Conservation (phyloP, 2,797 vertebrate genomes). For the Arrhamphus sclerolepis region DNA sequence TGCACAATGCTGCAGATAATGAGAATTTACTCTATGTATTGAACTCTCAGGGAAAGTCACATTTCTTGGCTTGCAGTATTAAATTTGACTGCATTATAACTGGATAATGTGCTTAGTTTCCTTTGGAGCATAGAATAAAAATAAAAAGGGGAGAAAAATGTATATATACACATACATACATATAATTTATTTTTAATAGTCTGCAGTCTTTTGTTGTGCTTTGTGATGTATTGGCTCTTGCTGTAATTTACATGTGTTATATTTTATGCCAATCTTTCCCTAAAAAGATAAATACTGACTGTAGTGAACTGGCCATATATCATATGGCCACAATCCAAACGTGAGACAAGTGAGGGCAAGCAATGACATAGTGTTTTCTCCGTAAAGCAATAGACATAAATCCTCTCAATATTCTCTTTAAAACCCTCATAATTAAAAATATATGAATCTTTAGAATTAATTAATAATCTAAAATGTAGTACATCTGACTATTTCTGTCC, state of each 20-base stretch:
- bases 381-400: conserved; percentile 30
- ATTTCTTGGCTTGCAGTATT: conserved; percentile 39
- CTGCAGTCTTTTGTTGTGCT: conserved; percentile 45
- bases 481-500: conserved; percentile 32
- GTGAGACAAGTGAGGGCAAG: conserved; percentile 32
- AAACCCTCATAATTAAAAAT: conserved; percentile 47
- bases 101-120: conserved; percentile 52
- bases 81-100: conserved; percentile 35
- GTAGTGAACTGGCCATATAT: conserved; percentile 32
- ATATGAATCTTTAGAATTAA: conserved; percentile 41
- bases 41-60: conserved; percentile 41
- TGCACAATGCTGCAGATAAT: conserved; percentile 55
- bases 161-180: too few relatives aligned
- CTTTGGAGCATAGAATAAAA: conserved; percentile 34
- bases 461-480: conserved; percentile 39
- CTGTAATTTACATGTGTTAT: conserved; percentile 28
- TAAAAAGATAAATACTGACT: conserved; percentile 20
- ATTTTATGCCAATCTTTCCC: conserved; percentile 15
- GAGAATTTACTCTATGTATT: conserved; percentile 39
- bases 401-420: conserved; percentile 16
- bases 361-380: conserved; percentile 18
- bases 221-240: conserved; percentile 31
- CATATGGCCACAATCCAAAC: conserved; percentile 5
- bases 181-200: conserved; percentile 16
- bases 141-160: conserved; percentile 13